phyloP scores from a whole-genome alignment of 2,888 invertebrate genomes.

The Polymixis lichenea region DNA sequence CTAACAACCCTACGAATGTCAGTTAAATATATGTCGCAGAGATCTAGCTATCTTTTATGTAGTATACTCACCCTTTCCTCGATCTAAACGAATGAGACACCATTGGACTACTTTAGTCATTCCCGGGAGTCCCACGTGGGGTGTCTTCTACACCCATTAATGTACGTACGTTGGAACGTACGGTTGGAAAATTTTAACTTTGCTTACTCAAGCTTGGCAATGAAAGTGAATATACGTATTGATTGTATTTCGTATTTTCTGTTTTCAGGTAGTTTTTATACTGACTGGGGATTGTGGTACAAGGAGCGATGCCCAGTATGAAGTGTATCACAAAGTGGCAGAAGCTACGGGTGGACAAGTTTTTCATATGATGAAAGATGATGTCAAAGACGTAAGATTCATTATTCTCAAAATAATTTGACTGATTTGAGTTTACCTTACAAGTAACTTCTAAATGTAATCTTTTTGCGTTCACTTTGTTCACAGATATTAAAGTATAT shows the following conservation, averaged over 20 bases:
- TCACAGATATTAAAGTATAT: conserved; percentile 74
- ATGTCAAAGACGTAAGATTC: conserved; percentile 72
- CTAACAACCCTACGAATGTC: no score
- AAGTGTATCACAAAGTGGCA: conserved; percentile 74
- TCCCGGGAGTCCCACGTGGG: no score
- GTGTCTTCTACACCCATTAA: no score
- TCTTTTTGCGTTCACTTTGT: conserved; percentile 2
- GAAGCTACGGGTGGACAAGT: conserved; percentile 76
- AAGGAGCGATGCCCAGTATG: conserved; percentile 48
- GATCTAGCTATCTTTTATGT: no score
- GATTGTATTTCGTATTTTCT: background rate
- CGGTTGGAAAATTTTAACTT: background rate
- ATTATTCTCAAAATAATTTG: background rate
- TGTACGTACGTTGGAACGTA: no score
- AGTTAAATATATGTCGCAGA: no score
- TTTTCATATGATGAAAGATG: conserved; percentile 72
- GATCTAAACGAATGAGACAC: no score
- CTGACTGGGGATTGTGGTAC: conserved; percentile 73
- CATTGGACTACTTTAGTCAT: no score
- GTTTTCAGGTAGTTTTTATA: conserved; percentile 76
- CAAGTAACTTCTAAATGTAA: background rate
- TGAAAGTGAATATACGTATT: background rate
- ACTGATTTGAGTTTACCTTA: background rate
- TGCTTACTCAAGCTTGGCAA: background rate
- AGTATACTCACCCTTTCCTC: no score